phyloP scores from a whole-genome alignment of 1,140 invertebrate species.

The Yoshiicerus persimilis region DNA sequence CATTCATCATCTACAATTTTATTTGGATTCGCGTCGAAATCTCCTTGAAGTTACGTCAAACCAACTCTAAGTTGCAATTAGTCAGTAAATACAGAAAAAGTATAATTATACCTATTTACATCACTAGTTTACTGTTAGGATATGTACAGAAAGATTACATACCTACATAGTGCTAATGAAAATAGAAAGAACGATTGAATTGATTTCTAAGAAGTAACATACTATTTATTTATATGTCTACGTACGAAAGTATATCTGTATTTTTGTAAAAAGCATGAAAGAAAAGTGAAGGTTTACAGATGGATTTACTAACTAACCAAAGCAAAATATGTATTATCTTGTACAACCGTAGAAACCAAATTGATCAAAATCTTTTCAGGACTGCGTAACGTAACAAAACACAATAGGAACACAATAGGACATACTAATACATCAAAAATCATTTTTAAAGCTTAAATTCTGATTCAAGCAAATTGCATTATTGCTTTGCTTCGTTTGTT shows the following conservation, averaged over 20 bases:
- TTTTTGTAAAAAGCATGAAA: not conserved
- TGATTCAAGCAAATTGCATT: not conserved
- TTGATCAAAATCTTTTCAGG: not conserved
- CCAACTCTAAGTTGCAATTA: not conserved
- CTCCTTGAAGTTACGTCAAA: constrained; percentile 13
- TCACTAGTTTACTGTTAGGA: too few relatives aligned
- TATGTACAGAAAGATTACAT: too few relatives aligned
- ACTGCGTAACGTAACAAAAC: not conserved
- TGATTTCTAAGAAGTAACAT: not conserved
- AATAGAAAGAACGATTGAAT: not conserved
- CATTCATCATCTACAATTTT: constrained; percentile 15
- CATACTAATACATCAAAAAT: too few relatives aligned
- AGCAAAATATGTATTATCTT: not conserved
- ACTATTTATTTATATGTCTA: too few relatives aligned
- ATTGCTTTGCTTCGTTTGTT: not conserved
- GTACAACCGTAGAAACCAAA: not conserved
- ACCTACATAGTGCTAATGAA: not conserved
- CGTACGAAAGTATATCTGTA: too few relatives aligned
- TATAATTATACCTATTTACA: too few relatives aligned
- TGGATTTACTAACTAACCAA: not conserved
- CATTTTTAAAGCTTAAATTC: not conserved
- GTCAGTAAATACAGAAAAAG: not conserved
- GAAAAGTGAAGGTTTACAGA: not conserved
- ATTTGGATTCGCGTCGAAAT: not conserved
- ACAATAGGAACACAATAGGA: not conserved